A percentile compares a stretch with the other conserved stretches of the same genome.
These are phyloP conservation scores for Odontomachus brunneus DNA, from an alignment of 1,140 invertebrate genomes.

Conservation along the genomic window DNA sequence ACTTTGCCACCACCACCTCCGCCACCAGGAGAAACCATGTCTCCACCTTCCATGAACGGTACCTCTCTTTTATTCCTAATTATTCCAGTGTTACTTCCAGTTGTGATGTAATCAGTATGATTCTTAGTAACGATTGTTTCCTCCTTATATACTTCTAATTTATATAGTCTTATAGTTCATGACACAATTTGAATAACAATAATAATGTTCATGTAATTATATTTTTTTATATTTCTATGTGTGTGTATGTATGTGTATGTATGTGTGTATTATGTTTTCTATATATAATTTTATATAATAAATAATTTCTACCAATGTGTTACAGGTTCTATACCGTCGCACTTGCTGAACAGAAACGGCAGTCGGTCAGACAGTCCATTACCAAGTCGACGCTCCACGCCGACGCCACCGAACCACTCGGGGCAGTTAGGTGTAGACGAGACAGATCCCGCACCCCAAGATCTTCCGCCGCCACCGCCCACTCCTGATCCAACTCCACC, in stretches of 20 bases:
- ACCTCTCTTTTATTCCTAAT: constrained; percentile 1
- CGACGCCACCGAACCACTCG: constrained; percentile 84
- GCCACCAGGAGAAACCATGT: constrained; percentile 88
- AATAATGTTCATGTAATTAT: too few species aligned
- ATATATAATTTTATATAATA: constrained; percentile 4
- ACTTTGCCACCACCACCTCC: constrained; percentile 95
- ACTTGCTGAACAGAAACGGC: constrained; percentile 82
- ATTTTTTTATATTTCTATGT: too few species aligned
- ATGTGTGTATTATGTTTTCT: too few species aligned
- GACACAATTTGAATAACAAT: too few species aligned
- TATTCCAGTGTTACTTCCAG: not conserved
- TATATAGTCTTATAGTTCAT: too few species aligned
- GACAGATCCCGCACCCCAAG: constrained; percentile 81
- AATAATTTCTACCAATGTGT: constrained; percentile 70
- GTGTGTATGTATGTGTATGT: too few species aligned
- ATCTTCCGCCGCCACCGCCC: constrained; percentile 85
- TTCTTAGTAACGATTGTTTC: not conserved
- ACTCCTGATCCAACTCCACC: constrained; percentile 87
- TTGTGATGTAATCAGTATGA: not conserved
- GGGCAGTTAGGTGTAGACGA: constrained; percentile 80
- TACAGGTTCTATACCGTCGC: constrained; percentile 85
- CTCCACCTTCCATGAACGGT: constrained; percentile 85
- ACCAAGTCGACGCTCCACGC: constrained; percentile 87
- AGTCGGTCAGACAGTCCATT: constrained; percentile 84
- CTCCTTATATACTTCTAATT: not conserved